phyloP scores from a whole-genome alignment of 2,113 vertebrate species.

The Oreochromis aureus region DNA sequence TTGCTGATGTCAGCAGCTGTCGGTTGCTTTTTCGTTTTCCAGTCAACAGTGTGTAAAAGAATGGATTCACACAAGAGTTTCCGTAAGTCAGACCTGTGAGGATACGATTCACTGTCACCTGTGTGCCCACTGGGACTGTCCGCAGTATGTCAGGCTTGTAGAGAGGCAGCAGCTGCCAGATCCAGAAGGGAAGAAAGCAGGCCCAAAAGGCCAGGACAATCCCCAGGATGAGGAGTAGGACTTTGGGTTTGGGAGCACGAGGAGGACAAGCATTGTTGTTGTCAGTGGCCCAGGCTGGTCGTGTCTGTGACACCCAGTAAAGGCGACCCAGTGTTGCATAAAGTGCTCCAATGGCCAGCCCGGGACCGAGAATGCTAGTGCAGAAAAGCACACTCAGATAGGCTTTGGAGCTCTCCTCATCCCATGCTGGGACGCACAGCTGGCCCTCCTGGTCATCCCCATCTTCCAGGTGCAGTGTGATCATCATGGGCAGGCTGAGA shows the following conservation, averaged over 20 bases:
- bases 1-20: constrained; percentile 52
- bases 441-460: constrained; percentile 70
- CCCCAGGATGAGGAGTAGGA: constrained; percentile 77
- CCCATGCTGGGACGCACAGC: constrained; percentile 79
- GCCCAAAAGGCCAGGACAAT: constrained; percentile 83
- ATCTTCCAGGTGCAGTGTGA: constrained; percentile 79
- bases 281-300: constrained; percentile 65
- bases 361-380: constrained; percentile 81
- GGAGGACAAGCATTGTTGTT: constrained; percentile 54
- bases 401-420: constrained; percentile 77
- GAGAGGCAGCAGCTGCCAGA: constrained; percentile 81
- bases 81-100: constrained; percentile 81
- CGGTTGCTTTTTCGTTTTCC: constrained; percentile 62
- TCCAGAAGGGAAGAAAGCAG: constrained; percentile 83
- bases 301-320: constrained; percentile 81
- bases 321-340: constrained; percentile 75
- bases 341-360: constrained; percentile 77
- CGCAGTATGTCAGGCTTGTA: constrained; percentile 74
- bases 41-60: constrained; percentile 81
- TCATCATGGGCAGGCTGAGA: constrained; percentile 81
- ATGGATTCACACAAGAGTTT: constrained; percentile 83
- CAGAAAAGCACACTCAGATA: constrained; percentile 80
- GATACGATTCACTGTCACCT: constrained; percentile 79
- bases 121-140: constrained; percentile 71
- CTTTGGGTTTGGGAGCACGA: constrained; percentile 77